Base-by-base conservation (phyloP, 2,797 vertebrate species). In the Chaetodon trifasciatus region DNA sequence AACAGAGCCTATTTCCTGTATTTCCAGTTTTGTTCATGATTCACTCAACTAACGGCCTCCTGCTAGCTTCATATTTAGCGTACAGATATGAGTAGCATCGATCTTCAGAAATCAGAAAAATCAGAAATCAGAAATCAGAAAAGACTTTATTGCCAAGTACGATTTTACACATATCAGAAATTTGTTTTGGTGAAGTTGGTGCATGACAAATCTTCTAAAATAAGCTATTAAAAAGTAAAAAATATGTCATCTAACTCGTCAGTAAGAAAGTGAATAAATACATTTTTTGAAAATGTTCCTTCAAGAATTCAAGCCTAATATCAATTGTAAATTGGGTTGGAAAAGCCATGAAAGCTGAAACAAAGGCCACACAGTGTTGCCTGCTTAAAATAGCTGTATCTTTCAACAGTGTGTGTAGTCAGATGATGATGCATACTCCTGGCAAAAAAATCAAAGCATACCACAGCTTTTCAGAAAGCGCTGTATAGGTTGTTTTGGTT, bases 401-500 rank as follows among this genome's bases (percentile, higher is more conserved):
- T 13, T 56, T 23, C 28, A 2, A 72, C 24, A 42, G 23, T 35
- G 64, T 44, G 17, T 70, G 13, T 32, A 6, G 50, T 53, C 52
- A 60, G 5, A 61, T 24, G 35, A 56, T 23, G 19, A 50, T 7
- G 1, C 63, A 37, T 52, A 23, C 56, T 65, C 6, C n/a, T 39
- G 57, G 4, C 55, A 76, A 35, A 4, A 49, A 28, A n/a, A 3
- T 13, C 21, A 68, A 58, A 46, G 21, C 21, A n/a, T 60, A 37
- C 58, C 37, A 52, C 12, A 58, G 42, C 40, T 32, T 46, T 75
- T 24, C 37, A 52, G 35, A 68, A 76, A 78, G 53, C 52, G 58
- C 44, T 55, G 17, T 35, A 79, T 69, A 67, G 65, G 60, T 81
- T 86, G 80, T 85, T 93, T 89, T 87, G 83, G 82, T 74, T 88